phyloP scores from a whole-genome alignment of 2,113 vertebrate genomes.

The Hiodon tergisus region DNA sequence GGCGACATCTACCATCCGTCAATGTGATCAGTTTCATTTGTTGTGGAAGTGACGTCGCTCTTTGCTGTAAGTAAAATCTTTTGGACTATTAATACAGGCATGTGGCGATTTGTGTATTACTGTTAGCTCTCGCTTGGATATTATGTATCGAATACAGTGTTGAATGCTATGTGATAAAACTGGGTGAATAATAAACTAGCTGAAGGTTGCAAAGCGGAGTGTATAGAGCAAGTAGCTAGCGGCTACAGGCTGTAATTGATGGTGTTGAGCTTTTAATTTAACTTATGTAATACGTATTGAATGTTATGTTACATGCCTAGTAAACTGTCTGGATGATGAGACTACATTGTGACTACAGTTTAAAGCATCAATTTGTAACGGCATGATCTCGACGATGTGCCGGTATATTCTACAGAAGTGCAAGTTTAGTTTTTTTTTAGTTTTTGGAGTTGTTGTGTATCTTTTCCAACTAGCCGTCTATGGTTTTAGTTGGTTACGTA shows the following conservation, averaged over 20 bases:
- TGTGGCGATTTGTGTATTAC: not conserved
- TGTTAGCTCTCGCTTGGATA: not conserved
- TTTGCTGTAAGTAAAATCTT: not conserved
- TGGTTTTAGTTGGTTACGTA: too few species aligned
- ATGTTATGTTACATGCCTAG: not conserved
- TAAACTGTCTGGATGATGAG: too few species aligned
- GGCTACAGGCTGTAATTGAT: not conserved
- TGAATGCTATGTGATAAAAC: not conserved
- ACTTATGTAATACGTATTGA: not conserved
- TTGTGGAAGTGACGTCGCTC: slow-evolving; percentile 42
- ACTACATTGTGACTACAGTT: too few species aligned
- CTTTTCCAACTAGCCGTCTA: too few species aligned
- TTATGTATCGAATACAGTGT: not conserved
- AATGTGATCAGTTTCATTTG: slow-evolving; percentile 8
- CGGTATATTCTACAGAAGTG: too few species aligned
- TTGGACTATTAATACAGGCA: slow-evolving; percentile 1
- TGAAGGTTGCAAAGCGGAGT: not conserved
- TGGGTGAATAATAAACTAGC: not conserved
- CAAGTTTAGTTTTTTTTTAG: too few species aligned
- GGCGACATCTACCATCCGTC: slow-evolving; percentile 9
- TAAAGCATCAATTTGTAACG: too few species aligned
- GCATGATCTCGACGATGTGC: too few species aligned
- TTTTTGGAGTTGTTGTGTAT: too few species aligned
- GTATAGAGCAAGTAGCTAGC: not conserved
- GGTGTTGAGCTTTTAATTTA: not conserved